These are phyloP conservation scores for Nebria brevicollis DNA, from an alignment of 2,888 invertebrate genomes.

Conservation along the genomic window DNA sequence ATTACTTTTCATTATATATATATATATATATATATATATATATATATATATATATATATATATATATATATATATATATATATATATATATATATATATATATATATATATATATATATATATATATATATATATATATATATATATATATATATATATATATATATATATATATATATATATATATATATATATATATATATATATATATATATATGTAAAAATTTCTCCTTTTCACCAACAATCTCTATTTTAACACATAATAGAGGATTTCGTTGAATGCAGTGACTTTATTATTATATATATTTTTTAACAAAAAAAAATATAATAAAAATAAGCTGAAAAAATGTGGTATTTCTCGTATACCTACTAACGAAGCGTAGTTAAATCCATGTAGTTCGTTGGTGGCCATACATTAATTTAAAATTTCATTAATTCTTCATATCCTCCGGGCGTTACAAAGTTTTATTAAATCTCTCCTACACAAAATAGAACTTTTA, in stretches of 20 bases:
- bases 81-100: too few species aligned
- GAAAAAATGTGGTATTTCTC: not conserved
- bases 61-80: too few species aligned
- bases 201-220: not conserved
- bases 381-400: slow-evolving; percentile 22
- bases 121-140: too few species aligned
- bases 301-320: not conserved
- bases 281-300: not conserved
- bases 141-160: too few species aligned
- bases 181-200: too few species aligned
- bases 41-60: too few species aligned
- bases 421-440: slow-evolving; percentile 44
- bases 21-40: too few species aligned
- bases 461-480: slow-evolving; percentile 38
- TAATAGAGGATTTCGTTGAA: not conserved
- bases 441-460: slow-evolving; percentile 28
- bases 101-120: too few species aligned
- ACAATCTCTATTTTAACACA: not conserved
- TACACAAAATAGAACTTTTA: not conserved
- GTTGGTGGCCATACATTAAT: slow-evolving; percentile 37
- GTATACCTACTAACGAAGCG: not conserved
- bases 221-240: not conserved
- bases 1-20: too few species aligned
- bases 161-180: too few species aligned
- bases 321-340: not conserved